A percentile compares a stretch with the other conserved stretches of the same genome.
phyloP scores from a whole-genome alignment of 2,797 vertebrate genomes.

The Sebastolobus altivelis region DNA sequence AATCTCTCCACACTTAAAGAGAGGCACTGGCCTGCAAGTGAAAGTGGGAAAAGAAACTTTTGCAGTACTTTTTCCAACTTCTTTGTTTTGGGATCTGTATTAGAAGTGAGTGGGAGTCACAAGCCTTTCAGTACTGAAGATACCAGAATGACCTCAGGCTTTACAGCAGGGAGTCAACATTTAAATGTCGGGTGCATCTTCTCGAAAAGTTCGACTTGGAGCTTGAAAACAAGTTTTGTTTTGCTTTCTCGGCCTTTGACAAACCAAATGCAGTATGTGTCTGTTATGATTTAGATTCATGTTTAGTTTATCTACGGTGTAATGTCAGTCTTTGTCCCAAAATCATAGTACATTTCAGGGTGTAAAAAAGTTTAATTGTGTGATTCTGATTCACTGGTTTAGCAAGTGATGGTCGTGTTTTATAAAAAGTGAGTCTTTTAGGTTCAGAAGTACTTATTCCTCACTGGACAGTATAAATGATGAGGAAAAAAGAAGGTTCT shows the following conservation, averaged over 20 bases:
- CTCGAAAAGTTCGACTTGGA: not conserved
- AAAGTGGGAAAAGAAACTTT: not conserved
- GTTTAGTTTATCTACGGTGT: not conserved
- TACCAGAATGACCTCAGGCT: constrained; percentile 14
- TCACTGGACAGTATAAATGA: not conserved
- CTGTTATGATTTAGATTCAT: not conserved
- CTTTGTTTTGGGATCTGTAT: constrained; percentile 2
- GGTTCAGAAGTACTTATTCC: not conserved
- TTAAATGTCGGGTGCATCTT: not conserved
- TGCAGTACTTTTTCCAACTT: not conserved
- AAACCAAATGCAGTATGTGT: not conserved
- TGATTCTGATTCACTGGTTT: not conserved
- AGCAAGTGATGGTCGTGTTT: not conserved
- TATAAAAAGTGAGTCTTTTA: not conserved
- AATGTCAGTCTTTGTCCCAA: not conserved
- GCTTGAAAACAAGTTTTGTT: not conserved
- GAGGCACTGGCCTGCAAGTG: not conserved
- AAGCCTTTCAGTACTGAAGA: constrained; percentile 5
- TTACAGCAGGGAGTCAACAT: not conserved
- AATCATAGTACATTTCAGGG: not conserved
- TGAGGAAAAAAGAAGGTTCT: not conserved
- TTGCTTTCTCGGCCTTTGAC: not conserved
- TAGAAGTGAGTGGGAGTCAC: constrained; percentile 9
- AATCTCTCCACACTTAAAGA: constrained; percentile 1
- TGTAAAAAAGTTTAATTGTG: not conserved